A percentile compares a stretch with the other conserved stretches of the same genome.
These are phyloP conservation scores for Crotalus helleri DNA, from an alignment of 2,113 vertebrate genomes.

Conservation along the genomic window DNA sequence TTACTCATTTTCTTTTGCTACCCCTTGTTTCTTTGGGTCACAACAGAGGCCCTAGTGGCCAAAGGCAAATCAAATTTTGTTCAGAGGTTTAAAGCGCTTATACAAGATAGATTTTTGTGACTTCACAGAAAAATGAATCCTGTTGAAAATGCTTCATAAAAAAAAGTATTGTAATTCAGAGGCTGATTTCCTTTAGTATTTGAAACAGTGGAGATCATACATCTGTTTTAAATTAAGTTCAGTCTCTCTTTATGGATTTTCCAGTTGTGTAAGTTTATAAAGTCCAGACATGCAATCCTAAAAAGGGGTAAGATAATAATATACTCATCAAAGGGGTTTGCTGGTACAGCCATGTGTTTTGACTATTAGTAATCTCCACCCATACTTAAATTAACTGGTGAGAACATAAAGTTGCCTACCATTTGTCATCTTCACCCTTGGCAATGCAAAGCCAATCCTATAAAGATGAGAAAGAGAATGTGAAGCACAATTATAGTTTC, in stretches of 20 bases:
- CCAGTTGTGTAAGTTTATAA: not conserved
- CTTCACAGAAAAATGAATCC: not conserved
- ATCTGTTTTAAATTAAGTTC: not conserved
- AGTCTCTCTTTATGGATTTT: not conserved
- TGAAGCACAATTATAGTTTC: not conserved
- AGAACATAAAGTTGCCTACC: not conserved
- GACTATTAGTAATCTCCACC: not conserved
- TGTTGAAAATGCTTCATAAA: slow-evolving; percentile 8
- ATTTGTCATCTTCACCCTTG: not conserved
- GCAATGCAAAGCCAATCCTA: not conserved
- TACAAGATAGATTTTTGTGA: not conserved
- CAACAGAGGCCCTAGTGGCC: not conserved
- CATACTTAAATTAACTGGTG: not conserved
- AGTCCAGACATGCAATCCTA: slow-evolving; percentile 16
- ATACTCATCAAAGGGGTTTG: not conserved
- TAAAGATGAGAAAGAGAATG: not conserved
- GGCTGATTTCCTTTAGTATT: not conserved
- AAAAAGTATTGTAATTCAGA: not conserved
- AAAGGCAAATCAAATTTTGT: not conserved
- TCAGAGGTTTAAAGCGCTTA: not conserved
- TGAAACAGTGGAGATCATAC: not conserved
- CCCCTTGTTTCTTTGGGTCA: not conserved
- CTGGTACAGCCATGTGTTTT: not conserved
- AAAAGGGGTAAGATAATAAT: not conserved
- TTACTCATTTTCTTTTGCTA: slow-evolving; percentile 6